These are phyloP conservation scores for Gymnocypris eckloni DNA, from an alignment of 2,797 vertebrate genomes.

Conservation along the genomic window DNA sequence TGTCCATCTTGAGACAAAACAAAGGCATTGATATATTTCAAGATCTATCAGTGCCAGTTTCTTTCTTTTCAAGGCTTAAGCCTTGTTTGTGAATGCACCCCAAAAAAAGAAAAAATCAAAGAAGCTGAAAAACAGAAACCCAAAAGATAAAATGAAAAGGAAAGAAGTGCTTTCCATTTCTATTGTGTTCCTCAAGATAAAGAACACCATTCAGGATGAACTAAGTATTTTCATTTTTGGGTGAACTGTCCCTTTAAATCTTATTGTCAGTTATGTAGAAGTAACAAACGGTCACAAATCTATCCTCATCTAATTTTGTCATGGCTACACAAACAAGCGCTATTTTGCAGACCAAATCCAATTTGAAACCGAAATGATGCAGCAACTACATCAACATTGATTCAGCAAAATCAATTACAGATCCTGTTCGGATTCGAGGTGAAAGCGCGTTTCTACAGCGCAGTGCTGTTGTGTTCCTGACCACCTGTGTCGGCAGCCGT, in stretches of 20 bases:
- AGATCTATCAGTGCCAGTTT: too few relatives aligned
- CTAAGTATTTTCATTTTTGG: neutral
- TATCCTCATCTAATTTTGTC: slow-evolving; percentile 28
- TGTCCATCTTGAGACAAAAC: too few relatives aligned
- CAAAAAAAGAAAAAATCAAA: neutral
- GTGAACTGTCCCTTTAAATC: neutral
- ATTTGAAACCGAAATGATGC: slow-evolving; percentile 17
- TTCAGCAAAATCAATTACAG: slow-evolving; percentile 43
- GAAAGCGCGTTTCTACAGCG: neutral
- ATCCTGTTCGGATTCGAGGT: neutral
- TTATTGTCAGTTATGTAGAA: neutral
- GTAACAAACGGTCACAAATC: slow-evolving; percentile 25
- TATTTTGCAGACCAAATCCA: slow-evolving; percentile 33
- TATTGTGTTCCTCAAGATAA: slow-evolving; percentile 4
- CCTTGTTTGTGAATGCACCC: neutral
- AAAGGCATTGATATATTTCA: too few relatives aligned
- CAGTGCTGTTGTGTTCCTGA: slow-evolving; percentile 21
- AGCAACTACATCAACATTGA: slow-evolving; percentile 47
- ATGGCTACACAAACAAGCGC: slow-evolving; percentile 20
- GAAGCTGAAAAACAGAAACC: neutral
- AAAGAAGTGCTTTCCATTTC: neutral
- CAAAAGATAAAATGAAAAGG: neutral
- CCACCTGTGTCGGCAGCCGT: slow-evolving; percentile 7
- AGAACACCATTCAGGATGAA: neutral
- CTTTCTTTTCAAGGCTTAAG: too few relatives aligned